Percentiles rank a stretch among this genome's conserved stretches.
Conservation (phyloP, 2,113 vertebrate genomes). For the Notothenia coriiceps region DNA sequence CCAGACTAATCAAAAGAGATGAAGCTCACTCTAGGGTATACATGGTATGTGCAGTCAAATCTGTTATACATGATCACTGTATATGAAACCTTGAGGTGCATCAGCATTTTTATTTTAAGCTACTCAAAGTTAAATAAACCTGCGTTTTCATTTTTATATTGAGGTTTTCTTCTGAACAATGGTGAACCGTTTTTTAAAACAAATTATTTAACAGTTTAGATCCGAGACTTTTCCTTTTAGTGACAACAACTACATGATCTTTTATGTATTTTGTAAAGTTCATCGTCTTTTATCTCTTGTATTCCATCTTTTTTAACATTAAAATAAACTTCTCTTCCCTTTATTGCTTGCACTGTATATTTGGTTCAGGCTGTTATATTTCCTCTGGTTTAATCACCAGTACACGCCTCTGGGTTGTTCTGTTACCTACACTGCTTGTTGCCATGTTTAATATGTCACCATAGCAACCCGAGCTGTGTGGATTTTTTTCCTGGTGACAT, state of each 20-base stretch:
- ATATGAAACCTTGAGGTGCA: not conserved
- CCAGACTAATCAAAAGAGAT: not conserved
- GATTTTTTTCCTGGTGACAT: constrained; percentile 18
- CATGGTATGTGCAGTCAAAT: not conserved
- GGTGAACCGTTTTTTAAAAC: not conserved
- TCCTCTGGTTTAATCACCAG: constrained; percentile 3
- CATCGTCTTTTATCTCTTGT: not conserved
- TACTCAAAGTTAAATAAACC: not conserved
- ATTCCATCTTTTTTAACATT: not conserved
- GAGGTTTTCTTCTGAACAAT: not conserved
- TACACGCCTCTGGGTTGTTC: not conserved
- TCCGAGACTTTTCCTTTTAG: not conserved
- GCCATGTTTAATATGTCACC: constrained; percentile 14
- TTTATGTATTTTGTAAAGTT: constrained; percentile 1
- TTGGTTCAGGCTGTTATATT: not conserved
- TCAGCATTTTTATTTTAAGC: not conserved
- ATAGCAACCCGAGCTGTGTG: constrained; percentile 15
- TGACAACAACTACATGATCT: not conserved
- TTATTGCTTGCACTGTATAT: not conserved
- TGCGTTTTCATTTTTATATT: not conserved
- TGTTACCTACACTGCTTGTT: not conserved
- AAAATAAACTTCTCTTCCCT: not conserved
- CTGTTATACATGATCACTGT: not conserved
- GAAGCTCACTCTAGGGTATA: not conserved
- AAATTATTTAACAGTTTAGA: not conserved